Evolutionary conservation across 2,797 vertebrate genomes (phyloP).

Genomic region (Myotis findleyi): DNA sequence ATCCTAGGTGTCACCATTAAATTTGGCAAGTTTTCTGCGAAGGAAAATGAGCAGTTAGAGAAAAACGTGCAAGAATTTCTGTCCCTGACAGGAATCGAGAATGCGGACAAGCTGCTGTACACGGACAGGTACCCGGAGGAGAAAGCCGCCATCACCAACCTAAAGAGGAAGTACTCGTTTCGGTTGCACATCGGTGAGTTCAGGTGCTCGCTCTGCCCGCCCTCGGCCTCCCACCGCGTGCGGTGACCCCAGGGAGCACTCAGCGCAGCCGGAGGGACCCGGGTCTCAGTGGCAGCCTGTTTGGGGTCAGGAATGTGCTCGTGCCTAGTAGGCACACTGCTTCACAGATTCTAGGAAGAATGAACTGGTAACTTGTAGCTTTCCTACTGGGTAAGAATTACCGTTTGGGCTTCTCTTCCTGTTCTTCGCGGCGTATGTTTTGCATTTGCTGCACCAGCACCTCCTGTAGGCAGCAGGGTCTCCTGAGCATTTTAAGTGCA

Average conservation of each 20-base stretch:
- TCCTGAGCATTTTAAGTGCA: neutral
- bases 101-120: slow-evolving; percentile 86
- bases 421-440: neutral
- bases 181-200: slow-evolving; percentile 85
- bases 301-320: neutral
- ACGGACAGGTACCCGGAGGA: slow-evolving; percentile 84
- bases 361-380: neutral
- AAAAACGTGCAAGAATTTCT: slow-evolving; percentile 86
- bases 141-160: slow-evolving; percentile 60
- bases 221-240: neutral
- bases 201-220: fast-evolving
- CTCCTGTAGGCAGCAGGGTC: fast-evolving
- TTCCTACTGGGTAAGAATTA: neutral
- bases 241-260: fast-evolving
- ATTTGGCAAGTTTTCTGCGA: slow-evolving; percentile 87
- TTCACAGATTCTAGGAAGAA: neutral
- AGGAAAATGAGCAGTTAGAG: slow-evolving; percentile 86
- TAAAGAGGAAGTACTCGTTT: slow-evolving; percentile 82
- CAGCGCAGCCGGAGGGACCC: fast-evolving
- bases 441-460: neutral
- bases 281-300: neutral
- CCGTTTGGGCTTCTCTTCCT: neutral
- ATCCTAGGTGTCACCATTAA: slow-evolving; percentile 84
- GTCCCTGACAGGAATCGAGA: slow-evolving; percentile 83
- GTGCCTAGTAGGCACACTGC: fast-evolving